Base-by-base conservation (phyloP, 2,888 invertebrate genomes). In the Xiphydria camelus region DNA sequence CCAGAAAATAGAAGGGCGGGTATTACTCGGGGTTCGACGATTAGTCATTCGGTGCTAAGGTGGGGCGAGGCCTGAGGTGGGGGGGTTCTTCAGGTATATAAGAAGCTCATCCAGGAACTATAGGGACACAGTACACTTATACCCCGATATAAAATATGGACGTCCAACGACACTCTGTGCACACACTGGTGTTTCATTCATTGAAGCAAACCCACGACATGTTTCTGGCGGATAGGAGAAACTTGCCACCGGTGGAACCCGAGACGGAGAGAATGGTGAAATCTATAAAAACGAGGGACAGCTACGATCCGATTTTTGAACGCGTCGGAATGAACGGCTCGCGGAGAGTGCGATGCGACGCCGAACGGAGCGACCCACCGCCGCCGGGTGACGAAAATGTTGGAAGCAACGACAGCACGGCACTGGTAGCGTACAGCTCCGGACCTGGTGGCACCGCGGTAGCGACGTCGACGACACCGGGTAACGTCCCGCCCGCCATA, bases 201-300 rank as follows among this genome's bases (percentile, higher is more conserved):
- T 76, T 99, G 54, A 99, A 99, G 76, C 81, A 98, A 67, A 94
- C 96, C 1, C 97, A 98, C 74, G 99, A 99, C 76, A 91, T 97
- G 89, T 99, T 98, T 76, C 79, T 96, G 34, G 85, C 91, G 9
- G 94, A 96, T 73, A 94, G 96, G 72, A 88, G 90, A 17, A 78
- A 84, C 50, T 77, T 94, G 41, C 94, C 96, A 3, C 86, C 90
- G 38, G 82, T 88, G 29, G 94, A 96, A 75, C 88, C 90, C 41
- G 83, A 83, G 72, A 86, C 94, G 23, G 91, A 91, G 63, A 84
- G 83, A 62, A 73, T 89, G 39, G 81, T 87, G 39, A 85, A 83
- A 70, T 76, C 79, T 1, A 78, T 90, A 0, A 96, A 96, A 76
- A 87, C 91, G 0, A 80, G 86, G 54, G 92, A 94, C 68, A 88